Base-by-base conservation (phyloP, 2,113 vertebrate species). In the Pholis gunnellus region DNA sequence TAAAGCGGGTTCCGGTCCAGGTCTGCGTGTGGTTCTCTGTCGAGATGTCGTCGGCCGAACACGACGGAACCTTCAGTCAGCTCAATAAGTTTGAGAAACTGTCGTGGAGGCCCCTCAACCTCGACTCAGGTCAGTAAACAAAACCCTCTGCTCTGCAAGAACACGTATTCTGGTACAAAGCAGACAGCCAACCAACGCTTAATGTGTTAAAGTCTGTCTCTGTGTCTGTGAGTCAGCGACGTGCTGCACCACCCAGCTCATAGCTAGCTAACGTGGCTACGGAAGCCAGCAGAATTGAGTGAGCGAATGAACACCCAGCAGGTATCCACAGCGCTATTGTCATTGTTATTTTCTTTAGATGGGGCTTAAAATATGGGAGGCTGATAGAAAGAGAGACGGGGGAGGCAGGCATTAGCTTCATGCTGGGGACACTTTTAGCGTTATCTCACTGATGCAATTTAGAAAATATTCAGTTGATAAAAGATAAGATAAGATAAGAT, bases 31-130 rank as follows among this genome's bases (percentile, higher is more conserved):
- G 42, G 42, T 66, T 4, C 25, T 15, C 72, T 38, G 72, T 74
- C 13, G 88, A 83, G 70, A 95, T 95, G 94, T 94, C 91, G 54
- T 83, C 89, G 5, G 48, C 60, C 9, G 89, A 92, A 40, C 77
- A 72, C 0, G 76, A 79, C 59, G 83, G 70, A 64, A 87, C 81
- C 66, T 78, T 68, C 77, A 90, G 75, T 85, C 92, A 91, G 77
- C 89, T 95, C 75, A 95, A 91, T 77, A 92, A 85, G 87, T 98
- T 98, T 92, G 97, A 97, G 92, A 97, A 96, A 87, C 95, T 98
- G 89, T 96, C 96, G 77, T 96, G 96, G 90, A 96, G 96, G 91
- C 96, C 96, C 78, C 93, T 94, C 56, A 76, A 93, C 80, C 87
- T 94, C 60, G 94, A 94, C 44, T 92, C 96, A 93, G 96, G 97